Conservation (phyloP, 2,888 invertebrate species). For the Chymomyza caudatula region DNA sequence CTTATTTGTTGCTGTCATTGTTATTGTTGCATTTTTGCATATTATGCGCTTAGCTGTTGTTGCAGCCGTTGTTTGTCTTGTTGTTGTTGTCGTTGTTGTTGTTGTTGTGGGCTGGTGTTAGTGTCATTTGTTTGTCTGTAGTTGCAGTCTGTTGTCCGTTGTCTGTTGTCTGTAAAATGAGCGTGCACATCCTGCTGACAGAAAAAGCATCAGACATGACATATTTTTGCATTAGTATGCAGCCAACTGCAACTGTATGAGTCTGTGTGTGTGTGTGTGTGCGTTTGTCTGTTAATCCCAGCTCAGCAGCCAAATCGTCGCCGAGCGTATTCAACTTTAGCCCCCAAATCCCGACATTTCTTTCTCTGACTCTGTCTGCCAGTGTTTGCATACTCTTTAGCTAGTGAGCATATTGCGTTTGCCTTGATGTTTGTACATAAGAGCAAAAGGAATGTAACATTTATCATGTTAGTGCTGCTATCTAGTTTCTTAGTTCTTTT, state of each 20-base stretch:
- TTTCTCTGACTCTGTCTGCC: neutral
- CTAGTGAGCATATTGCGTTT: neutral
- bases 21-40: conserved; percentile 1
- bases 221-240: conserved; percentile 3
- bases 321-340: neutral
- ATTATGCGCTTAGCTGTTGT: neutral
- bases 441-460: no score
- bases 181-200: neutral
- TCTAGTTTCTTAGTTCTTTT: no score
- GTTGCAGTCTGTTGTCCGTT: neutral
- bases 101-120: neutral
- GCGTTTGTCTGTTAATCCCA: neutral
- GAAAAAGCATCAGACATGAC: conserved; percentile 1
- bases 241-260: neutral
- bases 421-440: no score
- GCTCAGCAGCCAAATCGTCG: neutral
- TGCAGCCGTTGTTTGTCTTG: no score
- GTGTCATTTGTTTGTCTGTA: neutral
- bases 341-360: neutral
- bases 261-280: neutral
- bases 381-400: conserved; percentile 6
- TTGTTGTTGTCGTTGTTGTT: neutral
- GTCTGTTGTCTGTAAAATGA: neutral
- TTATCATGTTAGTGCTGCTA: no score
- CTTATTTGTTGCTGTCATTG: neutral